Conservation (phyloP, 2,888 invertebrate species). For the Crepidodera aurea region DNA sequence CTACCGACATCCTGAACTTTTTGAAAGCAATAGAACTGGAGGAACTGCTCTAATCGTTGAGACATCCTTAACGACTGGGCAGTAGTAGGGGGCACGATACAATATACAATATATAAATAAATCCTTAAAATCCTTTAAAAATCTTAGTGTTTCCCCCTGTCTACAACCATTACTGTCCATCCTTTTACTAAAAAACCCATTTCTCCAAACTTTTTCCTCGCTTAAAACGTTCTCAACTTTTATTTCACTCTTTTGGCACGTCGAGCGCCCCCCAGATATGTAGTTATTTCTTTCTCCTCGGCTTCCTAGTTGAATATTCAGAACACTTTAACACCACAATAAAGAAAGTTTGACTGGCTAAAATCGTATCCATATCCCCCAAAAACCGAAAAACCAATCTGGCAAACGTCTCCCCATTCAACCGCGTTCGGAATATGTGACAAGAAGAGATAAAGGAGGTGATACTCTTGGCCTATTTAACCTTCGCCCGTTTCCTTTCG, state of each 20-base stretch:
- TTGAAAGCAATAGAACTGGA: too few relatives aligned
- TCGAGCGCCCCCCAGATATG: background rate
- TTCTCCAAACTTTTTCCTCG: too few relatives aligned
- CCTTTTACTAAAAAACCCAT: too few relatives aligned
- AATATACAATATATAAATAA: too few relatives aligned
- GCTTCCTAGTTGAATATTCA: slow-evolving; percentile 18
- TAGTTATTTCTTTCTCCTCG: slow-evolving; percentile 2
- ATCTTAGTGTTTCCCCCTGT: too few relatives aligned
- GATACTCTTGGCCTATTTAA: slow-evolving; percentile 12
- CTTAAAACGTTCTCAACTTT: background rate
- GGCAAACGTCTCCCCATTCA: slow-evolving; percentile 16
- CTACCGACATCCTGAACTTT: too few relatives aligned
- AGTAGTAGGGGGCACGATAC: too few relatives aligned
- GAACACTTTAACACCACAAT: slow-evolving; percentile 24
- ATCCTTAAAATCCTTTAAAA: too few relatives aligned
- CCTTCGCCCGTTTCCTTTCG: slow-evolving; percentile 4
- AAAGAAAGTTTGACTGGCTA: slow-evolving; percentile 21
- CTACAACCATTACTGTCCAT: too few relatives aligned
- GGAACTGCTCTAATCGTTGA: too few relatives aligned
- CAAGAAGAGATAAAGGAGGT: slow-evolving; percentile 20
- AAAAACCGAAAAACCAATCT: slow-evolving; percentile 28
- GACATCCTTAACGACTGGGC: too few relatives aligned
- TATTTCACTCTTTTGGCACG: background rate
- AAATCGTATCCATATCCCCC: slow-evolving; percentile 7
- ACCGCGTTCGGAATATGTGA: slow-evolving; percentile 11